A percentile compares a stretch with the other conserved stretches of the same genome.
Conservation (phyloP, 2,888 invertebrate species). For the Bibio marci region DNA sequence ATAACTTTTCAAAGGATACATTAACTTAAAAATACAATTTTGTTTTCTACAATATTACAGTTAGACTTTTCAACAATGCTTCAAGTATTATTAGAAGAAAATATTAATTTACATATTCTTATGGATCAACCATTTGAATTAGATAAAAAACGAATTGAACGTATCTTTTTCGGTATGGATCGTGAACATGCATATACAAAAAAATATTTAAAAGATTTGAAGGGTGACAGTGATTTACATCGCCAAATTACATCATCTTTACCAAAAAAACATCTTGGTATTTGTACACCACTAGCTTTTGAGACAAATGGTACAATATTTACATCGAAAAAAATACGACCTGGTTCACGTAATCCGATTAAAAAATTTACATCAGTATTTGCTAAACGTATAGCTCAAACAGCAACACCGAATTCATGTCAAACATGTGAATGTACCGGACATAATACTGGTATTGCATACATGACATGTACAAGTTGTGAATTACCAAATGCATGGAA, state of each 20-base stretch:
- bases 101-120: conserved; percentile 63
- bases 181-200: conserved; percentile 59
- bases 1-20: too few species aligned
- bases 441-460: conserved; percentile 44
- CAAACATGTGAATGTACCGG: conserved; percentile 54
- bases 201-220: conserved; percentile 48
- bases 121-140: conserved; percentile 61
- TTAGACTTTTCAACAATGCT: conserved; percentile 69
- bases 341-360: conserved; percentile 35
- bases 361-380: conserved; percentile 49
- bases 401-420: conserved; percentile 40
- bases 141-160: conserved; percentile 51
- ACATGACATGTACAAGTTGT: conserved; percentile 47
- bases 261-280: conserved; percentile 57
- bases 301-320: conserved; percentile 71
- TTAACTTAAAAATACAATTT: conserved; percentile 4
- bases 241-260: conserved; percentile 50
- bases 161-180: conserved; percentile 66
- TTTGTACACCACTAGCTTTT: conserved; percentile 64
- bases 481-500: conserved; percentile 4
- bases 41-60: conserved; percentile 30
- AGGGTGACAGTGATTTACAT: conserved; percentile 53
- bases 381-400: conserved; percentile 42
- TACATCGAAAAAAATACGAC: conserved; percentile 38
- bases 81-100: conserved; percentile 65